Conservation (phyloP, 2,113 vertebrate species). For the Oreocharis arfaki region DNA sequence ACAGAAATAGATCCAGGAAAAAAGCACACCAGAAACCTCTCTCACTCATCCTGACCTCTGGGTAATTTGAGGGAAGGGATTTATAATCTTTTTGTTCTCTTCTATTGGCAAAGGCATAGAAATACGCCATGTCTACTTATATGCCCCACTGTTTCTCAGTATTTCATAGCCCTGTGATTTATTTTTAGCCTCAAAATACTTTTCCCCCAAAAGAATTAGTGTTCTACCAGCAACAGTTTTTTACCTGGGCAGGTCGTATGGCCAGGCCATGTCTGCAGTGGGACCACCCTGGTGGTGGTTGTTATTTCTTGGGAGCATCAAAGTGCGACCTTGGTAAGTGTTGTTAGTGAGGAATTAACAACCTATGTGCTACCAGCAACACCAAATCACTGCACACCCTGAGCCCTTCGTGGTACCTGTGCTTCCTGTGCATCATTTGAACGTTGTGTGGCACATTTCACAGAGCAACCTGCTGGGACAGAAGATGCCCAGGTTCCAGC, state of each 20-base stretch:
- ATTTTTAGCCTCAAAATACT: background rate
- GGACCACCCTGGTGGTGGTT: background rate
- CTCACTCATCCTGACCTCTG: background rate
- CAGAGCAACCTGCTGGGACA: background rate
- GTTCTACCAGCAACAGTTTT: background rate
- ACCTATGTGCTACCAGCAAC: background rate
- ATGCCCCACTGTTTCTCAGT: background rate
- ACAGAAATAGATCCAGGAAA: constrained; percentile 14
- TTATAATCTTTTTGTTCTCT: background rate
- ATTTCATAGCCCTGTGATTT: background rate
- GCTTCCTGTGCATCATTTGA: accelerated
- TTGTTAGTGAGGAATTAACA: background rate
- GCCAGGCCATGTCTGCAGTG: background rate
- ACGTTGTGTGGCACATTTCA: accelerated
- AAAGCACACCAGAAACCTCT: background rate
- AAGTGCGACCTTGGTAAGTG: background rate
- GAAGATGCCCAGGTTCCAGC: background rate
- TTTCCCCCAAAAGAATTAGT: accelerated
- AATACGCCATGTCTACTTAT: background rate
- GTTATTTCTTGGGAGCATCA: background rate
- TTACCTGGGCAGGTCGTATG: background rate
- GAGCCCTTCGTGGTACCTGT: background rate
- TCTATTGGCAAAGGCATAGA: background rate
- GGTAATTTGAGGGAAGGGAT: background rate
- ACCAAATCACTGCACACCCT: too few relatives aligned